Base-by-base conservation (phyloP, 2,113 vertebrate genomes). In the Machaerirhynchus nigripectus region DNA sequence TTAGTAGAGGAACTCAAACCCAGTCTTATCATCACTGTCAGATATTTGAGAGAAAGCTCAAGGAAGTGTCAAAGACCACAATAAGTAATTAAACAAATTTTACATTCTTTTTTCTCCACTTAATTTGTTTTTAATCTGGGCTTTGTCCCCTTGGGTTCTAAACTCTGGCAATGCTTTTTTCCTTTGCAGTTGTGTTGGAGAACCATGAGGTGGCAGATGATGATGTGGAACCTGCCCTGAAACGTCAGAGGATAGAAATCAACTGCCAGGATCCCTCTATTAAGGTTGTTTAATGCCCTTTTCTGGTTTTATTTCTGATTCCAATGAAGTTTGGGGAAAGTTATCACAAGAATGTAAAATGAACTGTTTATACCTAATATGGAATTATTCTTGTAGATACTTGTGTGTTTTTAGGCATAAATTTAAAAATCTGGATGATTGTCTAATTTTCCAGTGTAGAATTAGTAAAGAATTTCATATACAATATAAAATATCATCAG, bases 241-340 rank as follows among this genome's bases (percentile, higher is more conserved):
- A 99, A 95, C 98, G 98, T 35, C 98, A 98, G 75, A 98, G 99
- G 70, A 97, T 99, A 68, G 99, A 98, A 93, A 98, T 98, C 95
- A 98, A 97, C 91, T 99, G 98, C 95, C 99, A 99, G 96, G 99
- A 99, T 68, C 98, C 99, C 5, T 98, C 98, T 21, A 98, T 99
- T 77, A 99, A 99, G 99, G 99, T 99, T 77, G 40, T 35, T 44
- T 33, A 35, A n/a, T 86, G 26, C 30, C 40, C 52, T 67, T 52
- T 63, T 30, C 24, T 87, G 28, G 1, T 49, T 46, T 78, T 44
- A 11, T 33, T 81, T 3, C 11, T 31, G 30, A 47, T 47, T 12
- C 8, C 21, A 65, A 5, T 84, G 15, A 28, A 55, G 4, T 50
- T 39, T 56, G 33, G 12, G n/a, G 15, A 17, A 83, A 67, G 8